Percentiles rank a stretch among this genome's conserved stretches.
Conservation (phyloP, 2,797 vertebrate species). For the Mycteria americana region DNA sequence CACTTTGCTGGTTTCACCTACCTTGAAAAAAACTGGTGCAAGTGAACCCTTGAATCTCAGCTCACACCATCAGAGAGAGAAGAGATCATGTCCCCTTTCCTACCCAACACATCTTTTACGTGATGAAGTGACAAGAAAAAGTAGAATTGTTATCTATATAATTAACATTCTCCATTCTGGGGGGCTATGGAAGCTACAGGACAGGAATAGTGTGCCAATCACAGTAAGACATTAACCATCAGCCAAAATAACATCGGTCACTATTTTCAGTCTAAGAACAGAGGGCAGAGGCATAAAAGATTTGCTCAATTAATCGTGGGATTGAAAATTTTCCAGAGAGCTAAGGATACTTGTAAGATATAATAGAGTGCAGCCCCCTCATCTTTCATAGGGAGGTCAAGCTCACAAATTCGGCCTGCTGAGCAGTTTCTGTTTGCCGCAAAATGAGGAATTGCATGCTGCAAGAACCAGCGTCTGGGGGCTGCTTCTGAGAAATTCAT, state of each 20-base stretch:
- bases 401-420: not conserved
- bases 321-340: slow-evolving; percentile 37
- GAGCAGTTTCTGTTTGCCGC: not conserved
- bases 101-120: not conserved
- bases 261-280: not conserved
- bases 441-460: not conserved
- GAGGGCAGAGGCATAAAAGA: not conserved
- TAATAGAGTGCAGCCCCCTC: not conserved
- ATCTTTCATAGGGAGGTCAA: not conserved
- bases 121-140: not conserved
- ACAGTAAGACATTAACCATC: not conserved
- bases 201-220: not conserved
- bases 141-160: not conserved
- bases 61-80: not conserved
- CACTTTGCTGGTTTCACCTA: not conserved
- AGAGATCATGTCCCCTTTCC: not conserved
- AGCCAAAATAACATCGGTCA: not conserved
- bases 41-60: not conserved
- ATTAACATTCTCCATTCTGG: not conserved
- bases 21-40: not conserved
- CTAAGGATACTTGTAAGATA: not conserved
- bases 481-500: not conserved
- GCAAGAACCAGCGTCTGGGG: not conserved
- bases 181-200: not conserved
- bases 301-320: not conserved